phyloP scores from a whole-genome alignment of 2,113 vertebrate genomes.

The Abramis brama region DNA sequence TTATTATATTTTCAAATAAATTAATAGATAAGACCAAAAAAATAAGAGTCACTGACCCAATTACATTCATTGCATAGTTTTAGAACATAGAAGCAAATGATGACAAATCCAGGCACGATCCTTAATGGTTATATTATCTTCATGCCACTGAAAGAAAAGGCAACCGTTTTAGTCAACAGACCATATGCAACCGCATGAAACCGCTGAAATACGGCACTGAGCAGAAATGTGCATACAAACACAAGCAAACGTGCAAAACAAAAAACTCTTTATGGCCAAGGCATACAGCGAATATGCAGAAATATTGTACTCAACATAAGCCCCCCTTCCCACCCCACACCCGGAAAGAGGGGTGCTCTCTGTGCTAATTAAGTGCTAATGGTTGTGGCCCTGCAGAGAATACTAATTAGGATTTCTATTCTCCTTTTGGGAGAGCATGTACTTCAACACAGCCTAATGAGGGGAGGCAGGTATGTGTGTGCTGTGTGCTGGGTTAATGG shows the following conservation, averaged over 20 bases:
- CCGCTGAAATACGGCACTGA: neutral
- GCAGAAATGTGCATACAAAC: neutral
- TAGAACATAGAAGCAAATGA: neutral
- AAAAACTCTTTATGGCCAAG: constrained; percentile 54
- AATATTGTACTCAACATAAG: constrained; percentile 68
- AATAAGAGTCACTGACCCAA: neutral
- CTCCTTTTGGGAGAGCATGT: constrained; percentile 65
- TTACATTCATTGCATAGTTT: neutral
- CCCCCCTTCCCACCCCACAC: constrained; percentile 48
- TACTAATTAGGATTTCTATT: constrained; percentile 79
- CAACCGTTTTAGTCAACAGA: neutral
- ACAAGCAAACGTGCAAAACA: constrained; percentile 41
- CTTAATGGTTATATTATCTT: neutral
- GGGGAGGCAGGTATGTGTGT: constrained; percentile 78
- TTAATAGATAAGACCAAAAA: neutral
- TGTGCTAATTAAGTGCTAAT: constrained; percentile 82
- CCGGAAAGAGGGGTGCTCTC: constrained; percentile 73
- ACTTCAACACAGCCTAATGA: constrained; percentile 79
- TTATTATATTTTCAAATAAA: neutral
- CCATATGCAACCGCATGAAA: neutral
- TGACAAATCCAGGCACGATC: neutral
- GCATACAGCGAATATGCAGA: constrained; percentile 64
- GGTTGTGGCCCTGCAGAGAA: constrained; percentile 78
- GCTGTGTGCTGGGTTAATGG: constrained; percentile 75
- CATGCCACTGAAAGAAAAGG: constrained; percentile 1